phyloP scores from a whole-genome alignment of 2,113 vertebrate genomes.

The Microcebus ravelobensis region DNA sequence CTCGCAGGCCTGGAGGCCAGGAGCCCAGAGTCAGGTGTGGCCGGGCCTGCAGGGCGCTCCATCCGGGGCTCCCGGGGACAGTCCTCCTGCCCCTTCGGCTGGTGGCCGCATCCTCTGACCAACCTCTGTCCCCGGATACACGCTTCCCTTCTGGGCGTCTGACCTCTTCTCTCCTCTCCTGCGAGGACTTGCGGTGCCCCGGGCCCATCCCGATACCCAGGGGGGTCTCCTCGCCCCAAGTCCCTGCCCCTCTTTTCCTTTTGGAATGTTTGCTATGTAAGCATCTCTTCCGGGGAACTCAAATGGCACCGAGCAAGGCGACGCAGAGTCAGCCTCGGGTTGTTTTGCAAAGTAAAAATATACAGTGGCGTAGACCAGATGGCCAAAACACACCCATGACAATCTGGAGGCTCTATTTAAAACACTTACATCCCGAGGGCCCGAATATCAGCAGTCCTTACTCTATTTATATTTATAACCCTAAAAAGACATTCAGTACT shows the following conservation, averaged over 20 bases:
- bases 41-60: fast-evolving
- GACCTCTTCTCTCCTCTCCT: neutral
- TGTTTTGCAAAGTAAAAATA: constrained; percentile 66
- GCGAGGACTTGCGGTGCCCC: fast-evolving
- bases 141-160: too few relatives aligned
- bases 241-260: neutral
- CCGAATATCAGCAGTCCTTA: constrained; percentile 51
- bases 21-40: too few relatives aligned
- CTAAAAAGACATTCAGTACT: constrained; percentile 67
- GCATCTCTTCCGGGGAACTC: constrained; percentile 48
- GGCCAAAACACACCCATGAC: constrained; percentile 61
- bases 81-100: neutral
- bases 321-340: constrained; percentile 48
- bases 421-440: constrained; percentile 59
- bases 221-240: neutral
- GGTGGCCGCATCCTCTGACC: neutral
- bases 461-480: constrained; percentile 43
- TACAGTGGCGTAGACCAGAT: constrained; percentile 52
- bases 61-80: fast-evolving
- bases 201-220: fast-evolving
- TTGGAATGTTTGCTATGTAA: constrained; percentile 77
- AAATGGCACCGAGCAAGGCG: constrained; percentile 57
- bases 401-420: constrained; percentile 50
- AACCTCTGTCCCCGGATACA: neutral
- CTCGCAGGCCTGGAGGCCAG: neutral